These are phyloP conservation scores for Eumaeus atala DNA, from an alignment of 1,140 invertebrate species.

Conservation along the genomic window DNA sequence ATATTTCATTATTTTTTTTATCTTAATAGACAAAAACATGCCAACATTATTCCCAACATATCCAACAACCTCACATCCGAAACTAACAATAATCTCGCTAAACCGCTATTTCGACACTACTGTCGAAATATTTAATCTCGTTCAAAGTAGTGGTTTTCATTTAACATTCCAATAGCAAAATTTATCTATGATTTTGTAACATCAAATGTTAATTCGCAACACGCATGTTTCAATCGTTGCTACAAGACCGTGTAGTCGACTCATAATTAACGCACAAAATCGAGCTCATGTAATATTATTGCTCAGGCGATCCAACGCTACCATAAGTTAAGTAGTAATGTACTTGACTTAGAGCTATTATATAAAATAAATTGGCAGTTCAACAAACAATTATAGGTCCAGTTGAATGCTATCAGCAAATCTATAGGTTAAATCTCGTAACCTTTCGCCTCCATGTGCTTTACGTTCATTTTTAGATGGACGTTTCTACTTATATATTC, in stretches of 20 bases:
- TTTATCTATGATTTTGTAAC: not conserved
- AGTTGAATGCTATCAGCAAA: conserved; percentile 62
- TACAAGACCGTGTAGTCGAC: not conserved
- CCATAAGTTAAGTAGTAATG: conserved; percentile 53
- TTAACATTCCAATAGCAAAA: not conserved
- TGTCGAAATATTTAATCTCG: no score
- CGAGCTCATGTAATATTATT: no score
- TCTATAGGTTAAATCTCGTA: conserved; percentile 63
- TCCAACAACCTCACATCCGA: no score
- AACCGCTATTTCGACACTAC: no score
- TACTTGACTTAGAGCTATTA: conserved; percentile 51
- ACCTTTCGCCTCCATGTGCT: conserved; percentile 63
- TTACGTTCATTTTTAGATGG: conserved; percentile 27
- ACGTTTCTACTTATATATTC: not conserved
- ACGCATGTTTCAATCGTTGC: not conserved
- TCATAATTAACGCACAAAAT: no score
- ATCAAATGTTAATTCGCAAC: not conserved
- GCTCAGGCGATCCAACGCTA: conserved; percentile 17
- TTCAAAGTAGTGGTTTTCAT: no score
- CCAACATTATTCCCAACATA: no score
- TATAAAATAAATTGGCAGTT: conserved; percentile 57
- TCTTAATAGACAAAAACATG: no score
- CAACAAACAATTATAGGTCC: conserved; percentile 59
- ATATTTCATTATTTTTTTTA: no score
- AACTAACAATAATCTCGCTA: no score